Percentiles rank a stretch among this genome's conserved stretches.
Conservation (phyloP, 2,888 invertebrate species). For the Diadegma fenestrale region DNA sequence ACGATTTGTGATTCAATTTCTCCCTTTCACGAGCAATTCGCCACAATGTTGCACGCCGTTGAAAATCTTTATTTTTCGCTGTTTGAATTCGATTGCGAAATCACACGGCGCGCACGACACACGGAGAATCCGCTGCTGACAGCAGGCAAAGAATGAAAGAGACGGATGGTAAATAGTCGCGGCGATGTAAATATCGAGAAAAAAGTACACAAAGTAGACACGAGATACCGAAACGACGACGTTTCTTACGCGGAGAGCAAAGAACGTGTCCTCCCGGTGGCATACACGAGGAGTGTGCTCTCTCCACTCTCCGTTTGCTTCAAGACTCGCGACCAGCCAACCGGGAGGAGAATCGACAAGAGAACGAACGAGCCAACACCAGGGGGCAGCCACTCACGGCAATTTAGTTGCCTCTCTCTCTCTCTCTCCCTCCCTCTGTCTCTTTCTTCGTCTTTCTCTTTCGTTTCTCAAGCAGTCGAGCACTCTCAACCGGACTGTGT, state of each 20-base stretch:
- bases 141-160: background rate
- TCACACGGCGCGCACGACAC: background rate
- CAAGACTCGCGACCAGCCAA: constrained; percentile 41
- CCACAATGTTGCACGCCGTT: background rate
- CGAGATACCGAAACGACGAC: constrained; percentile 16
- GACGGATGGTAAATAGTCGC: background rate
- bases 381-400: constrained; percentile 67
- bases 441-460: constrained; percentile 34
- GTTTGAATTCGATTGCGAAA: background rate
- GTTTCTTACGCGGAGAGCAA: constrained; percentile 18
- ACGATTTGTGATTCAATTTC: background rate
- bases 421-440: constrained; percentile 6
- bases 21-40: background rate
- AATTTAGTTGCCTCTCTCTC: constrained; percentile 15
- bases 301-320: constrained; percentile 37
- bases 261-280: constrained; percentile 60
- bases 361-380: constrained; percentile 57
- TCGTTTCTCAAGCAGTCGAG: constrained; percentile 22
- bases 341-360: constrained; percentile 56
- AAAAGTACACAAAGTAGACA: constrained; percentile 32
- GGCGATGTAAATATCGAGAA: background rate
- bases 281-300: constrained; percentile 63
- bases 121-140: background rate
- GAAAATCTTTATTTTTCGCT: background rate
- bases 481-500: constrained; percentile 30